Conservation (phyloP, 2,113 vertebrate genomes). For the Phrynosoma blainvillii region DNA sequence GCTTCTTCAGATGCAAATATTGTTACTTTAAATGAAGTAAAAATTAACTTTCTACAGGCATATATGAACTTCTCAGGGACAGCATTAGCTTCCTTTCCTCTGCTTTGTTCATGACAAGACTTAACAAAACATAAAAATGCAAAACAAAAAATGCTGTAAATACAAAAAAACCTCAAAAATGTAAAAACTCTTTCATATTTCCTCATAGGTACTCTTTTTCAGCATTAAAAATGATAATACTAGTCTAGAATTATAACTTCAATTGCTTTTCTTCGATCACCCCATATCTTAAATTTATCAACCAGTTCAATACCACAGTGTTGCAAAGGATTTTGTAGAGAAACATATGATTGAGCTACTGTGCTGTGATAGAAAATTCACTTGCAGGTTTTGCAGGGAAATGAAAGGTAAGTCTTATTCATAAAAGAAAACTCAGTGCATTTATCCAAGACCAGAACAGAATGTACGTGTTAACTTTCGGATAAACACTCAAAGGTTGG, state of each 20-base stretch:
- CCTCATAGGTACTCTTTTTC: neutral
- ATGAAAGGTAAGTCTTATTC: neutral
- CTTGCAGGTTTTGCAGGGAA: neutral
- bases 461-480: neutral
- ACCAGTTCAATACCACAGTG: neutral
- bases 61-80: slow-evolving; percentile 36
- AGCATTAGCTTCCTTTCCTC: neutral
- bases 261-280: neutral
- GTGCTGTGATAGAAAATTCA: neutral
- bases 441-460: neutral
- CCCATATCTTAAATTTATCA: neutral
- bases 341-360: neutral
- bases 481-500: neutral
- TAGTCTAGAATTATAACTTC: neutral
- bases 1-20: too few species aligned
- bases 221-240: neutral
- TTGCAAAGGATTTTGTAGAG: neutral
- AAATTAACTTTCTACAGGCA: neutral
- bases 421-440: neutral
- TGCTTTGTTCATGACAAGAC: neutral
- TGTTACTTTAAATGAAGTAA: too few species aligned
- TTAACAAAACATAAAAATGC: neutral
- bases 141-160: neutral
- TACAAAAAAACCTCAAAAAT: neutral
- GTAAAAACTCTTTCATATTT: neutral